A percentile compares a stretch with the other conserved stretches of the same genome.
These are phyloP conservation scores for Lumbricus terrestris DNA, from an alignment of 2,888 invertebrate genomes.

Conservation along the genomic window DNA sequence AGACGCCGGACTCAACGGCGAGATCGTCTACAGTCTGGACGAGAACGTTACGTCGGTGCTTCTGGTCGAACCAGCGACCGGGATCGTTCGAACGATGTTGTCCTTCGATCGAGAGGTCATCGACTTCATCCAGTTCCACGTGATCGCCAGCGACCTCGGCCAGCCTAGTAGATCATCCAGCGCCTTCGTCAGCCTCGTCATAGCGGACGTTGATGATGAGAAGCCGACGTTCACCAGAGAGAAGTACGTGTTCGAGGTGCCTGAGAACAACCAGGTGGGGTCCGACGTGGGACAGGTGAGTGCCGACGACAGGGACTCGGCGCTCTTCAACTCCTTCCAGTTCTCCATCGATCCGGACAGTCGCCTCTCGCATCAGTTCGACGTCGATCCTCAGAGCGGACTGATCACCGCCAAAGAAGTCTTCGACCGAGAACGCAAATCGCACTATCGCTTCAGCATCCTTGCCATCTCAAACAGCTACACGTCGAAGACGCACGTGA, in stretches of 20 bases:
- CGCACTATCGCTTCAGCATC: constrained; percentile 19
- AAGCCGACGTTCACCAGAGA: constrained; percentile 23
- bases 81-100: constrained; percentile 20
- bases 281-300: constrained; percentile 26
- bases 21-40: constrained; percentile 83
- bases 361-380: constrained; percentile 8
- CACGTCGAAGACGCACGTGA: constrained; percentile 29
- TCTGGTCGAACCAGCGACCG: constrained; percentile 28
- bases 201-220: constrained; percentile 31
- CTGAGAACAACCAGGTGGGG: constrained; percentile 20
- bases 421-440: constrained; percentile 22
- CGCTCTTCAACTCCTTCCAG: constrained; percentile 26
- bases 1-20: constrained; percentile 84
- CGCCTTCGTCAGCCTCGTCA: constrained; percentile 19
- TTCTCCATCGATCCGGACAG: constrained; percentile 22
- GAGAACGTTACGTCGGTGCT: constrained; percentile 68
- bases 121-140: constrained; percentile 26
- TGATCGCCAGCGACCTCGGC: constrained; percentile 36
- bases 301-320: constrained; percentile 29
- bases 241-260: constrained; percentile 27
- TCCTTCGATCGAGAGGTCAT: constrained; percentile 35
- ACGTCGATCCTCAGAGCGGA: constrained; percentile 16
- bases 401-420: constrained; percentile 11
- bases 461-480: not conserved
- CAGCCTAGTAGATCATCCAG: constrained; percentile 25